These are phyloP conservation scores for Nomada hirtipes DNA, from an alignment of 2,888 invertebrate species.

Conservation along the genomic window DNA sequence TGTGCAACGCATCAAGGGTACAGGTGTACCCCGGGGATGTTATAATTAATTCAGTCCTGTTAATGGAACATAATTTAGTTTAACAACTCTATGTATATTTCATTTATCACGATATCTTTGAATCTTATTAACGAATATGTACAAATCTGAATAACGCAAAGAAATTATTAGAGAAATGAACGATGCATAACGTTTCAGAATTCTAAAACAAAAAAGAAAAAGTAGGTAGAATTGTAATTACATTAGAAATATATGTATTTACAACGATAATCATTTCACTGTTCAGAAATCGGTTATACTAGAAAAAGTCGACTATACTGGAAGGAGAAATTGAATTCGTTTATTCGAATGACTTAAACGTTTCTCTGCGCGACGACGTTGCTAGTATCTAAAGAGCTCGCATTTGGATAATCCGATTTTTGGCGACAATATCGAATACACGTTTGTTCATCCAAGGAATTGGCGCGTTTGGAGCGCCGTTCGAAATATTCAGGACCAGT, in stretches of 20 bases:
- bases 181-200: too few species aligned
- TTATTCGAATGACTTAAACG: not conserved
- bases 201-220: too few species aligned
- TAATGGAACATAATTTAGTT: not conserved
- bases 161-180: too few species aligned
- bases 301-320: too few species aligned
- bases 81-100: not conserved
- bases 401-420: not conserved
- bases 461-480: not conserved
- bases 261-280: too few species aligned
- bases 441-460: conserved; percentile 10
- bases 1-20: too few species aligned
- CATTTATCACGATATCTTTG: too few species aligned
- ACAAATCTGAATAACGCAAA: too few species aligned
- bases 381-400: not conserved
- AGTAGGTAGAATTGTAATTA: not conserved
- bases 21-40: too few species aligned
- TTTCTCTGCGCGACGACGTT: conserved; percentile 13
- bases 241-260: not conserved
- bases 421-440: not conserved
- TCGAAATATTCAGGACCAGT: conserved; percentile 37
- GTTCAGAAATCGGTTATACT: too few species aligned
- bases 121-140: too few species aligned
- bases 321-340: too few species aligned
- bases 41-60: not conserved